phyloP scores from a whole-genome alignment of 2,888 invertebrate species.

The Julus scandinavius region DNA sequence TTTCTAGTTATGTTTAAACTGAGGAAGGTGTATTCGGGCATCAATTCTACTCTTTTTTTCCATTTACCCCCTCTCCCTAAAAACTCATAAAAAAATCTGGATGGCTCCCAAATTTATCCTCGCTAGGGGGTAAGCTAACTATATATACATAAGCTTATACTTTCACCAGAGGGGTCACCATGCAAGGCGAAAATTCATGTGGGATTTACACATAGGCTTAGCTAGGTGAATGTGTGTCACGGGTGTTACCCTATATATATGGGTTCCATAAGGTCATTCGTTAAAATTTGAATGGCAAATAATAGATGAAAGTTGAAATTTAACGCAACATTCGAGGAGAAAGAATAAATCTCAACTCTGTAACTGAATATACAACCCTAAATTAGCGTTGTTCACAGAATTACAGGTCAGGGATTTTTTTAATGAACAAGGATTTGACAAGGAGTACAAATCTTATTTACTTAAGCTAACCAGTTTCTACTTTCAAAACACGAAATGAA shows the following conservation, averaged over 20 bases:
- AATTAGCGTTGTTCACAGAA: not conserved
- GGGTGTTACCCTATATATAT: constrained; percentile 3
- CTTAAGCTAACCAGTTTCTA: not conserved
- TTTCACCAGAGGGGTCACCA: constrained; percentile 25
- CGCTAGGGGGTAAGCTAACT: constrained; percentile 34
- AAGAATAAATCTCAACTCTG: not conserved
- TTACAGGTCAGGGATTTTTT: constrained; percentile 23
- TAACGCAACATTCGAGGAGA: not conserved
- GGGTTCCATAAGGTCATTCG: constrained; percentile 13
- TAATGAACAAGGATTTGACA: not conserved
- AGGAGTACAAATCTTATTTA: not conserved
- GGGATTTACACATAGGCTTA: not conserved
- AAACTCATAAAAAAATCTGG: not conserved
- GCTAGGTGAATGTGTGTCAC: constrained; percentile 34
- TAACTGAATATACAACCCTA: not conserved
- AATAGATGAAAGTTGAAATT: not conserved
- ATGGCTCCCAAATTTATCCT: constrained; percentile 26
- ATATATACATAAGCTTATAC: constrained; percentile 37
- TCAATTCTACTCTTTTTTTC: not conserved
- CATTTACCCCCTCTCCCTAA: not conserved
- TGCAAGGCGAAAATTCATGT: not conserved
- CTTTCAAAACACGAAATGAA: not conserved
- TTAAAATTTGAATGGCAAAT: constrained; percentile 3
- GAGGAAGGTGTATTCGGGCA: constrained; percentile 3
- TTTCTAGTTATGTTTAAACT: constrained; percentile 26